A percentile compares a stretch with the other conserved stretches of the same genome.
These are phyloP conservation scores for Tachuris rubrigastra DNA, from an alignment of 2,113 vertebrate species.

Conservation along the genomic window DNA sequence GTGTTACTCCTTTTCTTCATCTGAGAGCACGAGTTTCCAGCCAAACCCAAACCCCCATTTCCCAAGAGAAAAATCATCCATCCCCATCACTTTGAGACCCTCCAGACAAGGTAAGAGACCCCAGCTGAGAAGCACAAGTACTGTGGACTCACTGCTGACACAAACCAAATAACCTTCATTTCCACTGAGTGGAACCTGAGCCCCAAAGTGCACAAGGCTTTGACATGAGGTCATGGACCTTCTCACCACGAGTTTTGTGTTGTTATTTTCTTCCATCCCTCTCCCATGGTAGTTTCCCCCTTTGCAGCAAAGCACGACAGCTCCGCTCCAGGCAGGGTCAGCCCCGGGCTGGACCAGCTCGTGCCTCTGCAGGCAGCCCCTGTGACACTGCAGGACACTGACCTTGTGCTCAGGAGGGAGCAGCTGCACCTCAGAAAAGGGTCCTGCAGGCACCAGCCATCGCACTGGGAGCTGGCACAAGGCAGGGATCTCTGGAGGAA, in stretches of 20 bases:
- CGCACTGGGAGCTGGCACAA: not conserved
- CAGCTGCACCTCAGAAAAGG: not conserved
- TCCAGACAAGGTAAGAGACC: not conserved
- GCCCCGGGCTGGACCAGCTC: not conserved
- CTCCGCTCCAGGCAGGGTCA: not conserved
- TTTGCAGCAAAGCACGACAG: not conserved
- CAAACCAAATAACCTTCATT: not conserved
- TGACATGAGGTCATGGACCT: not conserved
- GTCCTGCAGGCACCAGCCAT: not conserved
- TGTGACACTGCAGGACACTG: not conserved
- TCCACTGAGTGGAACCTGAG: not conserved
- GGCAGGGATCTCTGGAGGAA: not conserved
- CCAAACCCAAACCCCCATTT: not conserved
- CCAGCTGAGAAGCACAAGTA: not conserved
- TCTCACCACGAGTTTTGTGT: not conserved
- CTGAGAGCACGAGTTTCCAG: not conserved
- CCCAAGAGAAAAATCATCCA: not conserved
- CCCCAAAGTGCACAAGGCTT: not conserved
- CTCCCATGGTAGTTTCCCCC: not conserved
- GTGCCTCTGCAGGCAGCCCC: not conserved
- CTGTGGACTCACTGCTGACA: not conserved
- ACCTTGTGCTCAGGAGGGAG: not conserved
- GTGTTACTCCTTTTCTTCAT: not conserved
- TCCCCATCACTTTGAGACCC: not conserved
- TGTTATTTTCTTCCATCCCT: not conserved